These are phyloP conservation scores for Falco peregrinus DNA, from an alignment of 2,797 vertebrate genomes.

Conservation along the genomic window DNA sequence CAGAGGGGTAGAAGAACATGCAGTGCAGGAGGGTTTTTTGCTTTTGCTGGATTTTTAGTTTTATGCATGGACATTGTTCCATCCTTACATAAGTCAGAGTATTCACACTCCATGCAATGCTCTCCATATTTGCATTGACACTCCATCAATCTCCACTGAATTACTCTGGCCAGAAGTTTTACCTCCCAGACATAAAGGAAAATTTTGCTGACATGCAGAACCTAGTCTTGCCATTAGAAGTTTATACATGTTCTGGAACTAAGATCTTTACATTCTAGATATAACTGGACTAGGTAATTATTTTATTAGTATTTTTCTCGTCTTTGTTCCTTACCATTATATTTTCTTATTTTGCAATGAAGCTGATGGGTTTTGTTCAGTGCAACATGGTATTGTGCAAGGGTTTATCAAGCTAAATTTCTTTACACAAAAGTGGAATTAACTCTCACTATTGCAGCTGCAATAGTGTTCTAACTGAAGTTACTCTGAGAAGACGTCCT, in stretches of 20 bases:
- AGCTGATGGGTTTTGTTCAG: neutral
- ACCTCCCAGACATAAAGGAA: neutral
- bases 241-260: neutral
- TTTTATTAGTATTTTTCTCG: neutral
- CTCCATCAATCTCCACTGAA: neutral
- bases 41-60: neutral
- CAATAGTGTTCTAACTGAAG: neutral
- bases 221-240: neutral
- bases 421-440: neutral
- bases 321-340: neutral
- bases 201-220: neutral
- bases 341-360: neutral
- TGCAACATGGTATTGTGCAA: neutral
- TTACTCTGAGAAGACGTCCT: neutral
- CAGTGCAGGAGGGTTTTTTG: neutral
- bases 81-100: neutral
- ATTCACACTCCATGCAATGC: neutral
- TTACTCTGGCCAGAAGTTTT: neutral
- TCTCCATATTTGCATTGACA: neutral
- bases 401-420: neutral
- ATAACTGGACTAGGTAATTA: neutral
- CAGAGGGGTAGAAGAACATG: neutral
- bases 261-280: neutral
- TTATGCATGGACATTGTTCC: fast-evolving
- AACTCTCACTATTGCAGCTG: neutral